These are phyloP conservation scores for Apomyelois bistriatella DNA, from an alignment of 2,888 invertebrate genomes.

Conservation along the genomic window DNA sequence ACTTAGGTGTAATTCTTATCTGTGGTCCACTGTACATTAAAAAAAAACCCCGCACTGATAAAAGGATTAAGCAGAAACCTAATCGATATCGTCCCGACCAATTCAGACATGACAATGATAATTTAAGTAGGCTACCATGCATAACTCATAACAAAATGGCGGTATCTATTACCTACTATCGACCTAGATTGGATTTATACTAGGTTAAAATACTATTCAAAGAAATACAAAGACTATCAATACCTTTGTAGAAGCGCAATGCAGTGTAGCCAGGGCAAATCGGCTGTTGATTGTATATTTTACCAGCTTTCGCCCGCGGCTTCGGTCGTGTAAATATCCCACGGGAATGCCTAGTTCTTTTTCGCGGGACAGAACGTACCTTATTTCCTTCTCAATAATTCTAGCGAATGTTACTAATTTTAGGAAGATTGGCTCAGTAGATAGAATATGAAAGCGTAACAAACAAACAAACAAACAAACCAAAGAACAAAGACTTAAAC, in stretches of 20 bases:
- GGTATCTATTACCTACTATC: neutral
- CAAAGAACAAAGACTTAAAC: too few species aligned
- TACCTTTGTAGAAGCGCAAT: neutral
- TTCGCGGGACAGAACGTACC: too few species aligned
- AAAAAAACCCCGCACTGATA: neutral
- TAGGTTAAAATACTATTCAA: neutral
- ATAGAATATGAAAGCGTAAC: too few species aligned
- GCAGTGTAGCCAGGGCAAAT: neutral
- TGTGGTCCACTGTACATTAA: too few species aligned
- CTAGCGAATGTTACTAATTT: too few species aligned
- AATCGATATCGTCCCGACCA: neutral
- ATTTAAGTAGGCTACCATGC: neutral
- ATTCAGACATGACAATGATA: neutral
- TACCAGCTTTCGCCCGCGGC: too few species aligned
- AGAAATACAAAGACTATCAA: neutral
- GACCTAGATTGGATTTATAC: slow-evolving; percentile 1
- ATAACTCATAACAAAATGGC: slow-evolving; percentile 4
- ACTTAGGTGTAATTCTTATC: too few species aligned
- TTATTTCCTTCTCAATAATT: too few species aligned
- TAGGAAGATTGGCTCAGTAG: too few species aligned
- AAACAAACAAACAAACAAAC: too few species aligned
- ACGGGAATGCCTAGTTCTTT: too few species aligned
- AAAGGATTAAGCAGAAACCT: neutral
- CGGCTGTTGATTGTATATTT: neutral
- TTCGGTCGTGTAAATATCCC: too few species aligned